Conservation (phyloP, 1,140 invertebrate genomes). For the Drosophila bocki region DNA sequence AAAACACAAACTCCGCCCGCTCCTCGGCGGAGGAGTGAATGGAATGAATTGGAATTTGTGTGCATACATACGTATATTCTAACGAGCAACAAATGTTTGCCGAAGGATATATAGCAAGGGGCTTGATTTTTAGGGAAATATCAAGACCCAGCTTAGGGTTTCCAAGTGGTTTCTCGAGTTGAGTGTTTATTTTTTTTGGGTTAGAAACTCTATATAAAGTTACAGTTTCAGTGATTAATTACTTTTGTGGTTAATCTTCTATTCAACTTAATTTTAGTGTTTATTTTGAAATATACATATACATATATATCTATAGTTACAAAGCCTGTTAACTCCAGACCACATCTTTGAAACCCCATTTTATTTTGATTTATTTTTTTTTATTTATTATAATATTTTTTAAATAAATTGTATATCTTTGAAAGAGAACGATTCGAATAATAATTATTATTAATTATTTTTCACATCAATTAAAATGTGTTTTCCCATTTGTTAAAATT, state of each 20-base stretch:
- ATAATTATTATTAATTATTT: not conserved
- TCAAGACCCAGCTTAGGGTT: not conserved
- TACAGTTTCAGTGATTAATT: not conserved
- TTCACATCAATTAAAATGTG: not conserved
- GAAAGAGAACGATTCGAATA: not conserved
- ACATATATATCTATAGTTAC: too few species aligned
- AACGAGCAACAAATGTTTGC: conserved; percentile 54
- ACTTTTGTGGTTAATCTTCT: not conserved
- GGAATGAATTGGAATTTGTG: conserved; percentile 14
- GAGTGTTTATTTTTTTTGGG: not conserved
- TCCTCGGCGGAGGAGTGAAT: conserved; percentile 2
- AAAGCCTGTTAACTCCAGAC: too few species aligned
- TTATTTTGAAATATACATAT: not conserved
- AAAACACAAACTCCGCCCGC: conserved; percentile 1
- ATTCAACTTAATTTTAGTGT: not conserved
- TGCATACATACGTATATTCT: conserved; percentile 8
- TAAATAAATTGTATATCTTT: too few species aligned
- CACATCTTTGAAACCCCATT: too few species aligned
- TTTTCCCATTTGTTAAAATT: conserved; percentile 4
- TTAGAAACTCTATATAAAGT: not conserved
- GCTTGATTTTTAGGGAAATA: not conserved
- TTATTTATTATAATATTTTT: too few species aligned
- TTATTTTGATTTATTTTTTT: too few species aligned
- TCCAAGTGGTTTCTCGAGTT: not conserved
- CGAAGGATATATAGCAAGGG: conserved; percentile 9